Base-by-base conservation (phyloP, 2,113 vertebrate species). In the Chaetops frenatus region DNA sequence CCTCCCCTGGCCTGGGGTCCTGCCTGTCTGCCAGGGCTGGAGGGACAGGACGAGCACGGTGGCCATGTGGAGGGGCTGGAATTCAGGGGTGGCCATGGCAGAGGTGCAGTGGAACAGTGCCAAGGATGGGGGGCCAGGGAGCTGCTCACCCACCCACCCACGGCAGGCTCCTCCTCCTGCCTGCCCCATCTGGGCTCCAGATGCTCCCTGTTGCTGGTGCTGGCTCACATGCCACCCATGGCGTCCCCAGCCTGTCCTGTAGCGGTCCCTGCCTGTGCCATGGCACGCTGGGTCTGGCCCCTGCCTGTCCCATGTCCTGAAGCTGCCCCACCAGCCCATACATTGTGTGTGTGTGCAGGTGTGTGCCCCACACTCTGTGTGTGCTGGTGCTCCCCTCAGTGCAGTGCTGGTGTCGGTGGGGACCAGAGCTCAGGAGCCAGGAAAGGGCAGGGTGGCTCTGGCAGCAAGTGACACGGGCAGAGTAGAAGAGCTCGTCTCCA, bases 11-110 rank as follows among this genome's bases (percentile, higher is more conserved):
- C 31, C 7, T 1, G 4, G 51, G 51, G 51, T 5, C 17, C 60
- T 8, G 24, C 81, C 72, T 1, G 7, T 48, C 50, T 10, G 12
- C 48, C 1, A 12, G 42, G 53, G 17, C 73, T 48, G 58, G 12
- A 33, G 0, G 1, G 44, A 56, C 0, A 0, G 50, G 28, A 42
- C 0, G 2, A 65, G 48, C 38, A 6, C 0, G 0, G 40, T 8
- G 44, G 69, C 28, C 17, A 13, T 0, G 7, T 0, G 2, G n/a
- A 73, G n/a, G 31, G 42, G 47, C 67, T 42, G 51, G 24, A 0
- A 35, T 27, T 6, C 9, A 0, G 6, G 6, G 21, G 33, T 38
- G 21, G 0, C 67, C 38, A 15, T 2, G 8, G 31, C 57, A 93
- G 84, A 80, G 51, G 29, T 35, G 65, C 38, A 25, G 28, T 22